A percentile compares a stretch with the other conserved stretches of the same genome.
phyloP scores from a whole-genome alignment of 2,113 vertebrate species.

The Pedetes capensis region DNA sequence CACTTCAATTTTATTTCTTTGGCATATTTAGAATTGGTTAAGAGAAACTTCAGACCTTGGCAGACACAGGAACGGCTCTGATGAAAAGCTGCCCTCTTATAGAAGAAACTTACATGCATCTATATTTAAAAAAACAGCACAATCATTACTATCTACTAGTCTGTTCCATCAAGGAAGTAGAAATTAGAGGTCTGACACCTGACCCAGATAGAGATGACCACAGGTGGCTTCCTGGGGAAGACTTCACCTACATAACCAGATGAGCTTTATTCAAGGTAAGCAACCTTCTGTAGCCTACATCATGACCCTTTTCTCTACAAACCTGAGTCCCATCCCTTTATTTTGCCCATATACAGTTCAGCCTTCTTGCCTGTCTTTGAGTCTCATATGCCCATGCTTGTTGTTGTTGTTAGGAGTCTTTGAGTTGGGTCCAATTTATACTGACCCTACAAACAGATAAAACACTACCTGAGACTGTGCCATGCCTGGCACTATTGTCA shows the following conservation, averaged over 20 bases:
- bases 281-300: not conserved
- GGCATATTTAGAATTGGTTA: not conserved
- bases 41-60: not conserved
- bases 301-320: not conserved
- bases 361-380: not conserved
- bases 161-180: not conserved
- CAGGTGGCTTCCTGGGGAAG: not conserved
- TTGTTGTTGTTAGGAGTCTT: no score
- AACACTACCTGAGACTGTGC: no score
- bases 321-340: no score
- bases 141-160: no score
- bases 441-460: no score
- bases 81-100: not conserved
- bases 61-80: not conserved
- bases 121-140: no score
- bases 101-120: no score
- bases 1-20: not conserved
- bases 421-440: no score
- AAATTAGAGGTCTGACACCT: no score
- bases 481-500: no score
- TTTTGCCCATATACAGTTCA: not conserved
- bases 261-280: not conserved
- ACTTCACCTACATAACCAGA: not conserved
- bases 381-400: no score
- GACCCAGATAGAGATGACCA: no score